These are phyloP conservation scores for Arenaria interpres DNA, from an alignment of 2,113 vertebrate species.

Conservation along the genomic window DNA sequence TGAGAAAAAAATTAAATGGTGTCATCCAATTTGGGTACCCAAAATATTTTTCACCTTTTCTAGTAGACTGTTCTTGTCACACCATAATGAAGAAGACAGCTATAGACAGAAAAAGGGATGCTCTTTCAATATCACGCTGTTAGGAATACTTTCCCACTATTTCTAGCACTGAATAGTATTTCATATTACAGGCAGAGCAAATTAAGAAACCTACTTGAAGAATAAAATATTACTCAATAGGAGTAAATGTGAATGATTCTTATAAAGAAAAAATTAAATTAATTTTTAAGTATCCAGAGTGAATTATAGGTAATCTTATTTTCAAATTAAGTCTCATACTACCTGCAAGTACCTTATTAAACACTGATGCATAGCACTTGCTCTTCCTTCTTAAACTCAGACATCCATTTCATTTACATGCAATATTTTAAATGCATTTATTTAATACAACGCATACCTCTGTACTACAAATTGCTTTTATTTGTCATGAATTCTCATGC, in stretches of 20 bases:
- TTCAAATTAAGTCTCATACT: background rate
- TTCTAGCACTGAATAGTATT: background rate
- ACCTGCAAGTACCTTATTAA: conserved; percentile 12
- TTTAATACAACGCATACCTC: conserved; percentile 11
- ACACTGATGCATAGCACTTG: background rate
- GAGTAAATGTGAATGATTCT: background rate
- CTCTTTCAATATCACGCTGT: background rate
- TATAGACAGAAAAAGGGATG: background rate
- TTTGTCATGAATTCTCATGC: conserved; percentile 57
- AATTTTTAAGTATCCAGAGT: background rate
- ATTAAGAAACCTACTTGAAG: background rate
- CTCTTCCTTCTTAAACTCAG: background rate
- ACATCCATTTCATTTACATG: conserved; percentile 44
- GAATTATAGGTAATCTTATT: background rate
- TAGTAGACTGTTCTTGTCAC: background rate
- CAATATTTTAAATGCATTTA: conserved; percentile 39
- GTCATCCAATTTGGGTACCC: background rate
- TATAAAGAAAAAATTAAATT: background rate
- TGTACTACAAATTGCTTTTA: conserved; percentile 51
- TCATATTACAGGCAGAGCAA: background rate
- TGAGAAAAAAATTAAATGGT: background rate
- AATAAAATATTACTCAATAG: background rate
- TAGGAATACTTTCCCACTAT: background rate
- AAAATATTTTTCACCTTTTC: background rate
- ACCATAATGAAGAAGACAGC: background rate